Evolutionary conservation across 2,797 vertebrate species (phyloP), one percentile per base, ranked within the genome.

Genomic region (Crenuchus spilurus): DNA sequence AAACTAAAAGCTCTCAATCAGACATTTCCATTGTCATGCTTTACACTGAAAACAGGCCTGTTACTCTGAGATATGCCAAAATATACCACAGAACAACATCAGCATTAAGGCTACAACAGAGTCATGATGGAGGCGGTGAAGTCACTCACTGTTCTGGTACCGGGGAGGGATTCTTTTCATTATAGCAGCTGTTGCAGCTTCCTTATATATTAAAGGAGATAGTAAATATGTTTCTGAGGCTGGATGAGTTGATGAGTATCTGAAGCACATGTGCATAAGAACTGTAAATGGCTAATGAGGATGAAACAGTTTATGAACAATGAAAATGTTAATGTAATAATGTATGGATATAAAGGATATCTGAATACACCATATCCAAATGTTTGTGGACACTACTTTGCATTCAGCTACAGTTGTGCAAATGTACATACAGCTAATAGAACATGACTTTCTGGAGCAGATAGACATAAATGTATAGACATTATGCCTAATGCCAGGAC

Each of bases 101-200:
- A 16, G 20, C 39, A 37, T 74, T 57, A 24, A 26, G 26, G 37
- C 33, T 41, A 20, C 31, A 22, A n/a, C 35, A 41, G 49, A 39
- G 28, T 26, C 18, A 11, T 28, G 4, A 54, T 18, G 9, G 24
- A 44, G 62, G 41, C 16, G 6, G 9, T 6, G 18, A 57, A 57
- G 48, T 37, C 39, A 7, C 39, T 65, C 57, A 22, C n/a, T 16
- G n/a, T 26, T 39, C 20, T 13, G 28, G 35, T 5, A 33, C 7
- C 33, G 49, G 39, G 39, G 41, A 55, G 39, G 62, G 37, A 73
- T 55, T 44, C 39, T 65, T 5, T 58, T 10, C 35, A 41, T 62
- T 62, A 39, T 41, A 39, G 26, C 35, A 30, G 41, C 60, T 33
- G 60, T 16, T 54, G 26, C 48, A 54, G 49, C 49, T 41, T 13